Base-by-base conservation (phyloP, 2,888 invertebrate species). In the Meghimatium bilineatum region DNA sequence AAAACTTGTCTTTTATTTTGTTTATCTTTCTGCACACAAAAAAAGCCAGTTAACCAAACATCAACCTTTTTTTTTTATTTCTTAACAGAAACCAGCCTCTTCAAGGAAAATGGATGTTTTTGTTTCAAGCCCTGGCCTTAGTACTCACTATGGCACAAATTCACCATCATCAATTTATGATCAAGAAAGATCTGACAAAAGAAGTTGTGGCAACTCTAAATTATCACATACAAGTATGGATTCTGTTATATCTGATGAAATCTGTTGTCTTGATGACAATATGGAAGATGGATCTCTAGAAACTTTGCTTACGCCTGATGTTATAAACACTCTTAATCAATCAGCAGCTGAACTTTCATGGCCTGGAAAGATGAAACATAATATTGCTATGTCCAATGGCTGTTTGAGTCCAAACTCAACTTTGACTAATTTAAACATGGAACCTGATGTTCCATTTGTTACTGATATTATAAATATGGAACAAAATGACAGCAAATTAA, bases 131-230 rank as follows among this genome's bases (percentile, higher is more conserved):
- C 84, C 85, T 17, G 85, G 84, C 36, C 75, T 75, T 29, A 85
- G 80, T 49, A 44, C 80, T 10, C 81, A 80, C 0, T 91, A 89
- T 81, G 89, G 90, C 29, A 88, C 91, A 38, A 91, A 91, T 85
- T 91, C 91, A 29, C 90, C 90, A 83, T 91, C 91, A 0, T 90
- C 88, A 84, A 90, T 92, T 88, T 91, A 91, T 85, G 92, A 92
- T 23, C 91, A 91, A 80, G 91, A 91, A 69, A 89, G 88, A 83
- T 84, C 87, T 34, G 90, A 91, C 80, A 89, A 89, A 88, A 17
- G 26, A n/a, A 49, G 32, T 72, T 83, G 66, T 79, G 66, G 34
- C 0, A 72, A 26, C 66, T 69, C 83, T 10, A 56, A 29, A 23
- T 63, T 71, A 52, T 72, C 72, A 44, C 63, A 74, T 14, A 44